Base-by-base conservation (phyloP, 2,797 vertebrate genomes). In the Peromyscus eremicus region DNA sequence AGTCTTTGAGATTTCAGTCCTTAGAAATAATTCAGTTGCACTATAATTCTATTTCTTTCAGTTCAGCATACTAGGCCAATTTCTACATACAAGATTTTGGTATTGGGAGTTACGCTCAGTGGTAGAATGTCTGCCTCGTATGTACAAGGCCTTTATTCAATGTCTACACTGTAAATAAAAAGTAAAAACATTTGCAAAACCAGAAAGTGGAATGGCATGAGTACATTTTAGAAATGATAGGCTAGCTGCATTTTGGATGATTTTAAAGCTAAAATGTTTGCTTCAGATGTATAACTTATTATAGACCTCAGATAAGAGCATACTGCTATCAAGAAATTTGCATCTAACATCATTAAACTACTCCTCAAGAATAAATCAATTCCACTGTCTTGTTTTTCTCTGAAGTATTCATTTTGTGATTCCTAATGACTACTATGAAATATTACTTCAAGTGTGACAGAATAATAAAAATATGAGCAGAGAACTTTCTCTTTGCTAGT, bases 391-490 rank as follows among this genome's bases (percentile, higher is more conserved):
- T 94, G 9, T 57, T 96, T 87, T 91, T 94, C 55, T 49, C 29
- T 81, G 7, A 93, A 21, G 71, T 91, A 81, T 19, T 95, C 17
- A 95, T 62, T 68, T 86, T 92, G 13, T 62, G 19, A 80, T 95
- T 70, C 27, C 81, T 95, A 83, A 68, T 88, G 77, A 34, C 92
- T 97, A 16, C 32, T 79, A 19, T 9, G 66, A 89, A 97, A 81
- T 66, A 84, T 91, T 25, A 92, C n/a, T 81, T 96, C n/a, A 82
- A 49, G 64, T 92, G 32, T 95, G 73, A 97, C 46, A 82, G 80
- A 97, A 93, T 34, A 93, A 88, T n/a, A 92, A 86, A 96, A 94
- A 95, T 81, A 93, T 93, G 94, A 96, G 83, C 23, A 84, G 43
- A 70, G 52, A 96, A 62, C 57, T 73, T 95, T 23, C 5, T 83